Base-by-base conservation (phyloP, 2,888 invertebrate species). In the Lapara coniferarum region DNA sequence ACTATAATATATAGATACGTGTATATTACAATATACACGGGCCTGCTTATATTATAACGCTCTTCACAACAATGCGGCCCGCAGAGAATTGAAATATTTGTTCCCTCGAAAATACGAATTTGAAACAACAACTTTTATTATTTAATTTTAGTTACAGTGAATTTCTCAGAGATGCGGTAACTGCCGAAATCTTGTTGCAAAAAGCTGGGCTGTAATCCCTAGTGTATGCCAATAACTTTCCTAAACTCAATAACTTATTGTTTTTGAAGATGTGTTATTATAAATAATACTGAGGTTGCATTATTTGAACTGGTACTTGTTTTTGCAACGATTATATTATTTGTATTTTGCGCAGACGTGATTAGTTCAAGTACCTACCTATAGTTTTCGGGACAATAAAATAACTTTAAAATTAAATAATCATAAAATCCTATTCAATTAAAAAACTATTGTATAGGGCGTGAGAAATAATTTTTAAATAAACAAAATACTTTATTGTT, bases 101-200 rank as follows among this genome's bases (percentile, higher is more conserved):
- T 63, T 63, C 49, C n/a, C 49, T 63, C 46, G 46, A 63, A 63
- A 19, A 63, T 46, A 46, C 16, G 63, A 63, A 63, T 49, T 49
- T 19, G 49, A 49, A 19, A 19, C 19, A 63, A 49, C 46, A 49
- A 63, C 46, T 25, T 63, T 19, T 63, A 63, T 59, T 46, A 46
- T 49, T 63, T 63, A 63, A 63, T 49, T 49, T 63, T 49, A 63
- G 63, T 63, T 19, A 19, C 12, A 46, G 10, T 59, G 16, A 46
- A 19, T 19, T 16, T n/a, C 16, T 19, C 63, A 63, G 13, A 25
- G 19, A 12, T 63, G 63, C 2, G 63, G 49, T 19, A 49, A 63
- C 49, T 19, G 7, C 19, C 46, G 19, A 63, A 46, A 12, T 49
- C 59, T 44, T n/a, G 4, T 63, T 46, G 46, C 13, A 6, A 63